Evolutionary conservation across 1,140 invertebrate genomes (phyloP).

Genomic region (Chrysoperla carnea): DNA sequence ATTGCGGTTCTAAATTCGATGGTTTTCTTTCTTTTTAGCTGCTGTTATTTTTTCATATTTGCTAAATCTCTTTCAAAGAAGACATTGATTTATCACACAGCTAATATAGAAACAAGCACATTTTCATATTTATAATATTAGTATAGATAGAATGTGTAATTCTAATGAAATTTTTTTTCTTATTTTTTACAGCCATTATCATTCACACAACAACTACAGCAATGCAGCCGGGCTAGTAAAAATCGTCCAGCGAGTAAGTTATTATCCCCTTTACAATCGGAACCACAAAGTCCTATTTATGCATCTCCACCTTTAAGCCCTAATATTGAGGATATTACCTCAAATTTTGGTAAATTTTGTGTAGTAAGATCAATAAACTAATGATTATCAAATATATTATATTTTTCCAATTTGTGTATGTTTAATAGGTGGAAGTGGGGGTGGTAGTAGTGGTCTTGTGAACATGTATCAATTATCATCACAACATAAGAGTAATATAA

Average conservation of each 20-base stretch:
- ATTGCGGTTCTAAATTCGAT: too few species aligned
- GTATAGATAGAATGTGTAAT: too few species aligned
- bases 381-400: too few species aligned
- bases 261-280: slow-evolving; percentile 51
- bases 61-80: too few species aligned
- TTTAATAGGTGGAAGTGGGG: too few species aligned
- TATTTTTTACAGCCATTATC: slow-evolving; percentile 30
- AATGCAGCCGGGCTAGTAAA: slow-evolving; percentile 35
- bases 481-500: slow-evolving; percentile 19
- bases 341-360: slow-evolving; percentile 6
- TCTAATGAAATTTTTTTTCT: neutral
- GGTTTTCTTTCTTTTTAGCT: too few species aligned
- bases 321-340: slow-evolving; percentile 30
- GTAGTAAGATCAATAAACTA: too few species aligned
- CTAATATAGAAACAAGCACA: too few species aligned
- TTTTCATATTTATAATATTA: too few species aligned
- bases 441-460: slow-evolving; percentile 18
- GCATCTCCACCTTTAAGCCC: slow-evolving; percentile 56
- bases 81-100: too few species aligned
- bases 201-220: slow-evolving; percentile 63
- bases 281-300: slow-evolving; percentile 59
- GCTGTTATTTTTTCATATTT: too few species aligned
- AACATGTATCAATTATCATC: slow-evolving; percentile 3
- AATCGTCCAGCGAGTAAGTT: slow-evolving; percentile 38
- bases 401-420: too few species aligned